phyloP scores from a whole-genome alignment of 35 echinoderm and acorn worm species.

The Apostichopus californicus region DNA sequence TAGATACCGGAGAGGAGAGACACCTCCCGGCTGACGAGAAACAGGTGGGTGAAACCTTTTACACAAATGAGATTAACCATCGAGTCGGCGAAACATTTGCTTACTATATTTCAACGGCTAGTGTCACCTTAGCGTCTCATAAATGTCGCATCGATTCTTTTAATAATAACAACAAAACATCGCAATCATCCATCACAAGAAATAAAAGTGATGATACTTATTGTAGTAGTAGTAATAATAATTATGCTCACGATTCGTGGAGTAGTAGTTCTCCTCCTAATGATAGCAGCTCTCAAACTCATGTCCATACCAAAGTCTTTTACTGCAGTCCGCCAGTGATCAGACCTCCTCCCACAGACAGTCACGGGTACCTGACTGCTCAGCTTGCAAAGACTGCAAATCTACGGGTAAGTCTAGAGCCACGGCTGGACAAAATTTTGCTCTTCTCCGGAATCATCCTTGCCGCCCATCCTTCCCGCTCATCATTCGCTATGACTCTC shows the following conservation, averaged over 20 bases:
- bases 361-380: not conserved
- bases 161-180: too few relatives aligned
- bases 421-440: not conserved
- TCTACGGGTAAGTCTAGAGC: constrained; percentile 34
- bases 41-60: not conserved
- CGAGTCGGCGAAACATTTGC: not conserved
- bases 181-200: too few relatives aligned
- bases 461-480: not conserved
- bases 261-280: not conserved
- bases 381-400: constrained; percentile 12
- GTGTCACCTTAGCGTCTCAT: not conserved
- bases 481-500: not conserved
- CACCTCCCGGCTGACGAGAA: not conserved
- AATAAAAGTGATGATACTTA: not conserved
- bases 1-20: not conserved
- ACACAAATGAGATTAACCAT: not conserved
- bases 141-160: too few relatives aligned
- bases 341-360: not conserved
- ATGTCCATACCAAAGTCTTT: constrained; percentile 26
- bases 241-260: not conserved
- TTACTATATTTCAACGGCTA: not conserved
- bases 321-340: constrained; percentile 16
- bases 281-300: not conserved
- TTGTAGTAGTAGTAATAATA: not conserved
- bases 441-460: not conserved